phyloP scores from a whole-genome alignment of 2,888 invertebrate genomes.

The Eudemis profundana region DNA sequence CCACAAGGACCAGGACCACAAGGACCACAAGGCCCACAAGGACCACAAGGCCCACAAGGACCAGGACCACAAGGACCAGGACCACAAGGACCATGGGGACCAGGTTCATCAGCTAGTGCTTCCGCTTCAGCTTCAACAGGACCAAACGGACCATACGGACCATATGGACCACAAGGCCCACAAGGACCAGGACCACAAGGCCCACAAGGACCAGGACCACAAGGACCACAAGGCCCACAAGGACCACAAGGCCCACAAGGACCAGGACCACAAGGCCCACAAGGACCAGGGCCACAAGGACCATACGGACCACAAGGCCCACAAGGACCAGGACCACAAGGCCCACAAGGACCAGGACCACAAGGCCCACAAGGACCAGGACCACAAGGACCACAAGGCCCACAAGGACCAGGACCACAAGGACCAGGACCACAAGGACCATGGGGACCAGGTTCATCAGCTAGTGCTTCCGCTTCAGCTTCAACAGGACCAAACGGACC shows the following conservation, averaged over 20 bases:
- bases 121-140: not conserved
- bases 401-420: conserved; percentile 37
- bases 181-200: too few relatives aligned
- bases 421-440: too few relatives aligned
- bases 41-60: too few relatives aligned
- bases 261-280: conserved; percentile 18
- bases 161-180: conserved; percentile 19
- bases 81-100: conserved; percentile 11
- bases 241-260: conserved; percentile 26
- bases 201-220: too few relatives aligned
- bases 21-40: too few relatives aligned
- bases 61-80: too few relatives aligned
- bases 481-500: conserved; percentile 5
- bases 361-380: not conserved
- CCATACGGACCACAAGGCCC: conserved; percentile 21
- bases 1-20: not conserved
- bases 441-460: too few relatives aligned
- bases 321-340: conserved; percentile 12
- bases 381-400: conserved; percentile 6
- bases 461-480: not conserved
- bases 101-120: conserved; percentile 5
- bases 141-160: not conserved
- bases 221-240: too few relatives aligned
- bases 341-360: conserved; percentile 15
- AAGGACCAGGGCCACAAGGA: conserved; percentile 3